A percentile compares a stretch with the other conserved stretches of the same genome.
These are phyloP conservation scores for Haliclystus octoradiatus DNA, from an alignment of 30 jellyfish, hydroid and myxozoan genomes.

Conservation along the genomic window DNA sequence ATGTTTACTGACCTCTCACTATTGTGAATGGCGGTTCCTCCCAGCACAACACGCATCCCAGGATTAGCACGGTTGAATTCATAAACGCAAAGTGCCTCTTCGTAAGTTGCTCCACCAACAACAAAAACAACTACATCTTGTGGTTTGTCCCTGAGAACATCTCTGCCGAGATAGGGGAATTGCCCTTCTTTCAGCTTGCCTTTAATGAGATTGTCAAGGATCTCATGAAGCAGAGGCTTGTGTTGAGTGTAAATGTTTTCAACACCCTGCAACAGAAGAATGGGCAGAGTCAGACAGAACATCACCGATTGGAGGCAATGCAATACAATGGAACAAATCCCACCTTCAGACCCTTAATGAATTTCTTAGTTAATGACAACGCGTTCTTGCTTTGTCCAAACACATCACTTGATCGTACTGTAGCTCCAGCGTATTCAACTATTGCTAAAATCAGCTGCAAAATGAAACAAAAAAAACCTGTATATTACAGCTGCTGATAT, in stretches of 20 bases:
- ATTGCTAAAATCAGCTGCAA: conserved; percentile 62
- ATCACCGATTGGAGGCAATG: too few relatives aligned
- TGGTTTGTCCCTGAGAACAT: conserved; percentile 75
- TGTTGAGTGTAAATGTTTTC: conserved; percentile 94
- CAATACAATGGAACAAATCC: neutral
- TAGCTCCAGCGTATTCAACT: conserved; percentile 87
- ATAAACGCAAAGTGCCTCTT: conserved; percentile 76
- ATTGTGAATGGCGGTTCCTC: conserved; percentile 85
- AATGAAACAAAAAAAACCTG: neutral
- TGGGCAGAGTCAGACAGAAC: too few relatives aligned
- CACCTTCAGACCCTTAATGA: conserved; percentile 86
- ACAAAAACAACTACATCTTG: conserved; percentile 85
- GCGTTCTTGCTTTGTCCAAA: conserved; percentile 94
- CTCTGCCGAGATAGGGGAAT: conserved; percentile 84
- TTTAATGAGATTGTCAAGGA: conserved; percentile 69
- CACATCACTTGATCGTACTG: conserved; percentile 82
- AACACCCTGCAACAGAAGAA: conserved; percentile 57
- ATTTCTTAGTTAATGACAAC: conserved; percentile 78
- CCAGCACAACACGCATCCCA: conserved; percentile 74
- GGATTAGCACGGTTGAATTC: conserved; percentile 77
- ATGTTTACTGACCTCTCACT: conserved; percentile 62
- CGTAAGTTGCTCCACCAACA: conserved; percentile 93
- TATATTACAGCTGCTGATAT: neutral
- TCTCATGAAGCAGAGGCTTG: conserved; percentile 82
- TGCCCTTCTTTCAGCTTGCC: conserved; percentile 74